Percentiles rank a stretch among this genome's conserved stretches.
phyloP scores from a whole-genome alignment of 2,888 invertebrate species.

The Hipparchia sbordonii region DNA sequence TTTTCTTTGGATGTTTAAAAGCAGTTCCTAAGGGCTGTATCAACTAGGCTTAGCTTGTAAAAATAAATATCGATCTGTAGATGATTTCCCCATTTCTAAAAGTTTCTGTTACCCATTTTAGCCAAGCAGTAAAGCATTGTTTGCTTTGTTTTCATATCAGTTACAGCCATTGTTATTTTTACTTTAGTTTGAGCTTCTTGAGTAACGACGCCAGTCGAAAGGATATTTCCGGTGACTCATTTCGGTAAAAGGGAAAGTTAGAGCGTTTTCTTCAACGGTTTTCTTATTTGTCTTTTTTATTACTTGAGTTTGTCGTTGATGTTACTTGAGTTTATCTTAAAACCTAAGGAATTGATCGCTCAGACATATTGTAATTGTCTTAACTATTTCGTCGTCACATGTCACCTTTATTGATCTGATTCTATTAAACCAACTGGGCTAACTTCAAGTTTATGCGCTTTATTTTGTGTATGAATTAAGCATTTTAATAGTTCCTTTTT shows the following conservation, averaged over 20 bases:
- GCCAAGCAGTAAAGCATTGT: slow-evolving; percentile 6
- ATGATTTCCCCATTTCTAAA: not conserved
- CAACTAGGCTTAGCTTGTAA: not conserved
- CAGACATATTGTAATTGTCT: no score
- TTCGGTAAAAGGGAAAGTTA: slow-evolving; percentile 20
- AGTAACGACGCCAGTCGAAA: slow-evolving; percentile 6
- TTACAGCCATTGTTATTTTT: slow-evolving; percentile 10
- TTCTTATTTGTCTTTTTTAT: not conserved
- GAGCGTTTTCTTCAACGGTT: not conserved
- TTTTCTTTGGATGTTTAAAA: no score
- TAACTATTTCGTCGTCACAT: no score
- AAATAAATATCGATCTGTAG: not conserved
- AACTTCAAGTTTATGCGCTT: no score
- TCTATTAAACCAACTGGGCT: no score
- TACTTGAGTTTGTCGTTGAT: not conserved
- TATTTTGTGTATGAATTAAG: no score
- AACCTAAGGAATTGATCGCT: not conserved
- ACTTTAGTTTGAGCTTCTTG: not conserved
- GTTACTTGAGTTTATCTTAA: not conserved
- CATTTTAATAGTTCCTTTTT: no score
- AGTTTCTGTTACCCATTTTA: slow-evolving; percentile 4
- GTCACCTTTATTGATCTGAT: no score
- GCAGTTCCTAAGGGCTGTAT: no score
- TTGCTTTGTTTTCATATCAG: slow-evolving; percentile 13
- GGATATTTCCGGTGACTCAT: slow-evolving; percentile 20